Conservation (phyloP, 2,888 invertebrate genomes). For the Dynastes maya region DNA sequence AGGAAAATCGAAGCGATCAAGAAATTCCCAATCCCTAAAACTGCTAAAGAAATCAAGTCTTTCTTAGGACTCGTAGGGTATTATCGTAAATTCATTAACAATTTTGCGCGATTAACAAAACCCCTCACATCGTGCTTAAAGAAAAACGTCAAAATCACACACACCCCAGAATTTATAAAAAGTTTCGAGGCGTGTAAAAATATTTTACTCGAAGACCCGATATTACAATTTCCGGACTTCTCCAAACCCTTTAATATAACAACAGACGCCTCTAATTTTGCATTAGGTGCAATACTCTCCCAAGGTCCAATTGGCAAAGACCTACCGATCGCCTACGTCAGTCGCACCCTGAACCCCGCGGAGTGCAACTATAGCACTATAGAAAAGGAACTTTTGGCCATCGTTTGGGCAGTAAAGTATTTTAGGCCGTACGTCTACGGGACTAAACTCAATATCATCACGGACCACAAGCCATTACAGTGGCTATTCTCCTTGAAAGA, state of each 20-base stretch:
- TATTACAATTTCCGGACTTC: conserved; percentile 3
- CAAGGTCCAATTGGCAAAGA: conserved; percentile 52
- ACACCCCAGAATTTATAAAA: background rate
- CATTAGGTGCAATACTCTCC: background rate
- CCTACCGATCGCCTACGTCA: conserved; percentile 48
- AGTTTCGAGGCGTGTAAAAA: background rate
- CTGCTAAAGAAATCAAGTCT: background rate
- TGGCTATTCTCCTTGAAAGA: conserved; percentile 27
- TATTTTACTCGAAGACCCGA: background rate
- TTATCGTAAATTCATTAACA: background rate
- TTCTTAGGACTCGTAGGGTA: background rate
- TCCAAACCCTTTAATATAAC: no score
- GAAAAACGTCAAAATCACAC: background rate
- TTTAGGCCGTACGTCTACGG: background rate
- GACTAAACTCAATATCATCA: background rate
- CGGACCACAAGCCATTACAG: conserved; percentile 10
- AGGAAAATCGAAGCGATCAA: no score
- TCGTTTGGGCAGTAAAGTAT: background rate
- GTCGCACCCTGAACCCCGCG: conserved; percentile 44
- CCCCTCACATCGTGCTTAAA: background rate
- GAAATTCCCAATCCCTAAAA: no score
- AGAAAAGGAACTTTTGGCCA: conserved; percentile 43
- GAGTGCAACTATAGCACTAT: conserved; percentile 50
- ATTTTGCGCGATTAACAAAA: background rate
- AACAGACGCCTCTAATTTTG: no score